A percentile compares a stretch with the other conserved stretches of the same genome.
Conservation (phyloP, 2,113 vertebrate genomes). For the Gavialis gangeticus region DNA sequence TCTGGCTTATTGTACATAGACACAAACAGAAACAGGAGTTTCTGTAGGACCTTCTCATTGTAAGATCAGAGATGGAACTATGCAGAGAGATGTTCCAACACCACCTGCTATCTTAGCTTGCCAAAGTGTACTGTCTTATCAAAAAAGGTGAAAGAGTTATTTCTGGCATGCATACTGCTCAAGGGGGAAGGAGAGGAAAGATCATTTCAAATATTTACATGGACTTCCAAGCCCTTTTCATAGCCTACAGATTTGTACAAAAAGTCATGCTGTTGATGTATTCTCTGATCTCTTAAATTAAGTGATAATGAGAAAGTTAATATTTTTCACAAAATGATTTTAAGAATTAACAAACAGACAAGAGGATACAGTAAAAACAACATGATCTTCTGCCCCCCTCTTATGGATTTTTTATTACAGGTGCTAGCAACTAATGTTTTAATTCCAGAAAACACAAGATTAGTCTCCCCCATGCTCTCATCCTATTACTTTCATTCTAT, state of each 20-base stretch:
- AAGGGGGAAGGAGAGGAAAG: neutral
- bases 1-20: neutral
- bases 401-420: neutral
- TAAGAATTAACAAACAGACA: neutral
- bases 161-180: neutral
- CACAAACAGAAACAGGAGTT: neutral
- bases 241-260: neutral
- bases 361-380: neutral
- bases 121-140: neutral
- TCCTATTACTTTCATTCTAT: neutral
- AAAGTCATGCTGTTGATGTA: neutral
- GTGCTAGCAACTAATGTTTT: neutral
- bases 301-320: rapidly evolving
- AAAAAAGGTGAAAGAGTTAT: neutral
- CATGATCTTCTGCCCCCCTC: neutral
- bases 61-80: neutral
- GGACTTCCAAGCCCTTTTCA: neutral
- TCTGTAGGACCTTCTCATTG: neutral
- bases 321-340: neutral
- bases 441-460: neutral
- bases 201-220: constrained; percentile 7
- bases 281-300: neutral
- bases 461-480: neutral
- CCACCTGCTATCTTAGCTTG: neutral
- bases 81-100: neutral